A percentile compares a stretch with the other conserved stretches of the same genome.
Conservation (phyloP, 2,113 vertebrate genomes). For the Scolopax mira region DNA sequence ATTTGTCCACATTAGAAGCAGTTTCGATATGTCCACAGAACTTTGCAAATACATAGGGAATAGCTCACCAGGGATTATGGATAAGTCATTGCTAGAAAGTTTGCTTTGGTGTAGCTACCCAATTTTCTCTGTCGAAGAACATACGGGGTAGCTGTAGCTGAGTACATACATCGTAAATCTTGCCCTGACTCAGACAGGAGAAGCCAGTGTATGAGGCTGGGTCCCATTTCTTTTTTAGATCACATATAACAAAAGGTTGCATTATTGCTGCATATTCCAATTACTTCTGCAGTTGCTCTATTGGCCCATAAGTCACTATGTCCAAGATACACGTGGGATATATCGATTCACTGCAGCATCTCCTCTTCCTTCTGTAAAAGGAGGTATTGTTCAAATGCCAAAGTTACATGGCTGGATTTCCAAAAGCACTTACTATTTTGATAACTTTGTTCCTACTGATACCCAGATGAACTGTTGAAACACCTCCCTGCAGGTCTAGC, state of each 20-base stretch:
- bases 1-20: background rate
- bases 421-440: background rate
- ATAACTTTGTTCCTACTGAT: background rate
- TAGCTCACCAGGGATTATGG: background rate
- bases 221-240: background rate
- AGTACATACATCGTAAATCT: background rate
- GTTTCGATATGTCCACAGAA: background rate
- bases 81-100: background rate
- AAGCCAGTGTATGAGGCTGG: accelerated
- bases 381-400: background rate
- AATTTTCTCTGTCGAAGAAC: background rate
- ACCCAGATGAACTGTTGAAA: background rate
- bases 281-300: background rate
- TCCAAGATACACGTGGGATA: background rate
- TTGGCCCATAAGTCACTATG: background rate
- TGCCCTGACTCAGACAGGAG: background rate
- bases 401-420: background rate
- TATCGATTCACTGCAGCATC: background rate
- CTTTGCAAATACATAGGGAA: background rate
- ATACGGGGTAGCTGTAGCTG: background rate
- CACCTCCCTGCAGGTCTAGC: background rate
- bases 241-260: background rate
- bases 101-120: background rate
- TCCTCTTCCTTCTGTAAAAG: background rate
- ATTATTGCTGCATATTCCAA: background rate